These are phyloP conservation scores for Laodelphax striatellus DNA, from an alignment of 1,140 invertebrate species.

Conservation along the genomic window DNA sequence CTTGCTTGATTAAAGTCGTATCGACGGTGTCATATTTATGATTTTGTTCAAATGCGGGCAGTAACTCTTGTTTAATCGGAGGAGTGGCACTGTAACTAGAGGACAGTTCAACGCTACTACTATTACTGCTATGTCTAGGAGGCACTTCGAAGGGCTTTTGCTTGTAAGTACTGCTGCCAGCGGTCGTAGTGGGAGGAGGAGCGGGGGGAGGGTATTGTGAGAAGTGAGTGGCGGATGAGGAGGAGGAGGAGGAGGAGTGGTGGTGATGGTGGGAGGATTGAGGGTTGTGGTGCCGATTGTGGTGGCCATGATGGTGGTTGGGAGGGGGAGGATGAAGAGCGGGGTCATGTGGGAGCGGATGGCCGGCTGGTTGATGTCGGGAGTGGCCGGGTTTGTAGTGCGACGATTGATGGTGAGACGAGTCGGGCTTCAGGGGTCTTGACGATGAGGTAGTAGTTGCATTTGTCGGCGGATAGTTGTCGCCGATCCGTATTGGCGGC, in stretches of 20 bases:
- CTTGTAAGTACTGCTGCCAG: too few species aligned
- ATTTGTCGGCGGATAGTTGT: conserved; percentile 16
- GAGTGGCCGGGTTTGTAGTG: not conserved
- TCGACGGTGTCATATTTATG: not conserved
- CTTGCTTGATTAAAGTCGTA: not conserved
- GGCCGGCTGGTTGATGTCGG: not conserved
- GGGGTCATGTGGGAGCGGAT: not conserved
- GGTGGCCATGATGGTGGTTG: not conserved
- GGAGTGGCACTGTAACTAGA: not conserved
- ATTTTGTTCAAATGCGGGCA: not conserved
- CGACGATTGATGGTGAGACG: not conserved
- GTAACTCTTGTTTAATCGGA: not conserved
- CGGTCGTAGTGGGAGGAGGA: conserved; percentile 3
- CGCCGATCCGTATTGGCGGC: conserved; percentile 20
- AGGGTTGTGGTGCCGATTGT: not conserved
- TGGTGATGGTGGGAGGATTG: not conserved
- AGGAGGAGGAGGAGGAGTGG: not conserved
- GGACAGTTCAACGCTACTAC: not conserved
- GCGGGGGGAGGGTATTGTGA: conserved; percentile 4
- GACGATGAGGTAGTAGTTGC: conserved; percentile 7
- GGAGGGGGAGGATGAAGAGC: not conserved
- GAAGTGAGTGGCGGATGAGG: not conserved
- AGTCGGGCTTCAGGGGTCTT: conserved; percentile 15
- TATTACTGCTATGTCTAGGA: not conserved
- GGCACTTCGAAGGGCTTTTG: not conserved